Percentiles rank a stretch among this genome's conserved stretches.
Conservation (phyloP, 2,888 invertebrate species). For the Caenorhabditis sp. region DNA sequence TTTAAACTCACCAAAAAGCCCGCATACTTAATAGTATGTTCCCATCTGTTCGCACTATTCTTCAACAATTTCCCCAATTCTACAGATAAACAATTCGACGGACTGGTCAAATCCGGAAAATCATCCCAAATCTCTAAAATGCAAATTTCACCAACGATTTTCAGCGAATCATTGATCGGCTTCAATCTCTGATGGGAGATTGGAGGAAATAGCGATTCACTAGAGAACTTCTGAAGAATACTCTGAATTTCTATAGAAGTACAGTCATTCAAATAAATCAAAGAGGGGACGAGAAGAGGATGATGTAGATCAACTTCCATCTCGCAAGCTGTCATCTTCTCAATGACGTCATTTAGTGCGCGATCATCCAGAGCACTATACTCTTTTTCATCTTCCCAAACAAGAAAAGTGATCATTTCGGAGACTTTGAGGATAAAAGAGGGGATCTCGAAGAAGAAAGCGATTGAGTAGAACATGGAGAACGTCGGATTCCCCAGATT, state of each 20-base stretch:
- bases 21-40: conserved; percentile 15
- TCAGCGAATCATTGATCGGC: conserved; percentile 39
- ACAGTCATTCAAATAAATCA: conserved; percentile 31
- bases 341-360: conserved; percentile 25
- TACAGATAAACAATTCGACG: conserved; percentile 23
- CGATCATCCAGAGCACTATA: conserved; percentile 16
- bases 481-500: conserved; percentile 44
- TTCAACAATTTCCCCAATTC: conserved; percentile 32
- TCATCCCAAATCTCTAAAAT: conserved; percentile 45
- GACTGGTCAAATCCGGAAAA: conserved; percentile 17
- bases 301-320: conserved; percentile 33
- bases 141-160: conserved; percentile 44
- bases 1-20: conserved; percentile 6
- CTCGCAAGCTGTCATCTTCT: conserved; percentile 36
- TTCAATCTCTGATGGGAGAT: conserved; percentile 30
- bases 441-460: conserved; percentile 43
- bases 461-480: conserved; percentile 38
- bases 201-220: conserved; percentile 34
- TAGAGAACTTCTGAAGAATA: conserved; percentile 13
- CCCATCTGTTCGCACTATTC: conserved; percentile 22
- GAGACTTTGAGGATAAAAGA: conserved; percentile 39
- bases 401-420: conserved; percentile 29
- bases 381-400: neutral
- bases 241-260: conserved; percentile 18
- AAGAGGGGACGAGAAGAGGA: conserved; percentile 19